Conservation (phyloP, 2,888 invertebrate genomes). For the Heliconius charithonia region DNA sequence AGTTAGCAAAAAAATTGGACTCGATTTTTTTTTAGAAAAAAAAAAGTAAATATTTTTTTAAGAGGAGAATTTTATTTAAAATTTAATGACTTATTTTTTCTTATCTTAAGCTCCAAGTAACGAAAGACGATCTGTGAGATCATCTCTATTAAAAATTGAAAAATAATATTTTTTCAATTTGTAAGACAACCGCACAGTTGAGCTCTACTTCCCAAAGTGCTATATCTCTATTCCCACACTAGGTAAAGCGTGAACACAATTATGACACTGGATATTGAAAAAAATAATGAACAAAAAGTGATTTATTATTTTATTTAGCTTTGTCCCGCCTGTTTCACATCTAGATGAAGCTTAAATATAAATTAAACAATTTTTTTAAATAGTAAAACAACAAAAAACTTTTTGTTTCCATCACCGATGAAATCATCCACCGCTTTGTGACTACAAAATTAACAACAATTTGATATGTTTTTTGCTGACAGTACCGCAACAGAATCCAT, state of each 20-base stretch:
- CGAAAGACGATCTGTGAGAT: too few relatives aligned
- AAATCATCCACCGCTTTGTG: slow-evolving; percentile 3
- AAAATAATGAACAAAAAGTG: not conserved
- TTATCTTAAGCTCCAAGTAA: too few relatives aligned
- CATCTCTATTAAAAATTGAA: too few relatives aligned
- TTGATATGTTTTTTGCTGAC: slow-evolving; percentile 37
- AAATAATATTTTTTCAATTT: too few relatives aligned
- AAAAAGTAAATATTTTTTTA: not conserved
- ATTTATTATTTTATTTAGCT: not conserved
- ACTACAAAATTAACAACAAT: not conserved
- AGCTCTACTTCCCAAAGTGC: too few relatives aligned
- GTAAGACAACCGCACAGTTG: too few relatives aligned
- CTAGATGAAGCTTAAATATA: not conserved
- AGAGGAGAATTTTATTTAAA: not conserved
- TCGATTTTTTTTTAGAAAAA: too few relatives aligned
- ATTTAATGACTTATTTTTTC: too few relatives aligned
- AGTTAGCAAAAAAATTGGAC: not conserved
- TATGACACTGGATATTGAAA: too few relatives aligned
- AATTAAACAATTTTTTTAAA: not conserved
- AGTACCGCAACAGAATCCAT: slow-evolving; percentile 32
- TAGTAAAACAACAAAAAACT: not conserved
- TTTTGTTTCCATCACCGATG: slow-evolving; percentile 12
- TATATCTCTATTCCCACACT: too few relatives aligned
- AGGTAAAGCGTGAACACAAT: too few relatives aligned
- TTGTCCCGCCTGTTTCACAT: not conserved